Percentiles rank a stretch among this genome's conserved stretches.
Conservation (phyloP, 2,888 invertebrate species). For the Tenthredo livida region DNA sequence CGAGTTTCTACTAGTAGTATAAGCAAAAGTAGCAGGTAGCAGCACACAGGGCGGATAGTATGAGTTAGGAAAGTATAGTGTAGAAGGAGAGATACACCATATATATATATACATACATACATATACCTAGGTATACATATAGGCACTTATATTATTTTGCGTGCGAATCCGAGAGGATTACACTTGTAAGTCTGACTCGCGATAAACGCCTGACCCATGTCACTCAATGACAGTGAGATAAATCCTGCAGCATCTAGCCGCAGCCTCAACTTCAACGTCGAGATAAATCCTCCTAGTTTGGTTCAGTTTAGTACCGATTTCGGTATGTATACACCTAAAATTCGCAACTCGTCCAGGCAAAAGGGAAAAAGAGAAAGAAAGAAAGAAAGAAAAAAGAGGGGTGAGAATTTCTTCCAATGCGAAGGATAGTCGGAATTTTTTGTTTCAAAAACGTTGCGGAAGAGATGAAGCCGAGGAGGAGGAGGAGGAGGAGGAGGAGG, state of each 20-base stretch:
- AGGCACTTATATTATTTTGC: slow-evolving; percentile 28
- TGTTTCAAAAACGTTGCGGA: no score
- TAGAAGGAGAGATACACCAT: slow-evolving; percentile 7
- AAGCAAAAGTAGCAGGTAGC: slow-evolving; percentile 56
- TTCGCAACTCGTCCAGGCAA: not conserved
- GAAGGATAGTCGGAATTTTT: not conserved
- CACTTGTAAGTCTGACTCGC: slow-evolving; percentile 20
- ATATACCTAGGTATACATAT: not conserved
- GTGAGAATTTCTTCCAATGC: not conserved
- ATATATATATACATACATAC: no score
- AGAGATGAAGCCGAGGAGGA: not conserved
- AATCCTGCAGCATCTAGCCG: not conserved
- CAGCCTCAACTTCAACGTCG: not conserved
- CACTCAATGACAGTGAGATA: slow-evolving; percentile 24
- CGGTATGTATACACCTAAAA: no score
- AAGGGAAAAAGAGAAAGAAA: not conserved
- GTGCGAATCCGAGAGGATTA: slow-evolving; percentile 32
- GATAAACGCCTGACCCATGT: slow-evolving; percentile 32
- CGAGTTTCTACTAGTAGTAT: slow-evolving; percentile 55
- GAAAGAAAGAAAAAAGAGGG: not conserved
- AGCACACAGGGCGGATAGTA: not conserved
- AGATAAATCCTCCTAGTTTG: not conserved
- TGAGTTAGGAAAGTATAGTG: not conserved
- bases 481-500: not conserved
- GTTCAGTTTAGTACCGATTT: not conserved